Evolutionary conservation across 2,888 invertebrate genomes (phyloP), one percentile per base, ranked within the genome.

Genomic region (Alloplasta piceator): DNA sequence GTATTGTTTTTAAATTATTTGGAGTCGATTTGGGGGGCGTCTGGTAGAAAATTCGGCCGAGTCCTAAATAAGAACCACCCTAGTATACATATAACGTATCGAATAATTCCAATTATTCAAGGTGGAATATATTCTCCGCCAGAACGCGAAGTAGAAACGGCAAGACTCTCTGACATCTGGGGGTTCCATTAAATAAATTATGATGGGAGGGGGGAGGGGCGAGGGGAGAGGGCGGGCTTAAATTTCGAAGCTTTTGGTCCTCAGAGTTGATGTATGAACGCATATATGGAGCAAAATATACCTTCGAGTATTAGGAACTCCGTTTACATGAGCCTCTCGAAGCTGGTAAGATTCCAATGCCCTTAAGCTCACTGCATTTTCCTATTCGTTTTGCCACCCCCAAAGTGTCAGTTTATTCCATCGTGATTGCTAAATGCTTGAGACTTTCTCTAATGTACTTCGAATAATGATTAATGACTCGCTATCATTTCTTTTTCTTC

Each of bases 141-240:
- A 10, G 48, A 48, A 48, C 48, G 48, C 46, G 16, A 36, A 36
- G 63, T 39, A 63, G 77, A 36, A 26, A n/a, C 50, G 70, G 76
- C 38, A 68, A 56, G 50, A 39, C 58, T 74, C 58, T 79, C 83
- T 78, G 82, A 83, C 80, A 73, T 82, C 70, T 61, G 73, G 60
- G 74, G 72, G 79, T 82, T 84, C 84, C 82, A 84, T 84, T 81
- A 83, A 82, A 71, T 84, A 82, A 84, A 84, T 84, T 84, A 84
- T 83, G 78, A 78, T 63, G 76, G 82, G n/a, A n/a, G n/a, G n/a
- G n/a, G n/a, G n/a, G n/a, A n/a, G 39, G 80, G 64, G 61, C 72
- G 72, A 67, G 72, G 74, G 52, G 71, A 71, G 50, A 72, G 77
- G 63, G 61, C 63, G 26, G 26, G 26, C 26, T 26, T 26, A 26